A percentile compares a stretch with the other conserved stretches of the same genome.
Evolutionary conservation across 2,113 vertebrate species (phyloP).

Genomic region (Vulpes lagopus): DNA sequence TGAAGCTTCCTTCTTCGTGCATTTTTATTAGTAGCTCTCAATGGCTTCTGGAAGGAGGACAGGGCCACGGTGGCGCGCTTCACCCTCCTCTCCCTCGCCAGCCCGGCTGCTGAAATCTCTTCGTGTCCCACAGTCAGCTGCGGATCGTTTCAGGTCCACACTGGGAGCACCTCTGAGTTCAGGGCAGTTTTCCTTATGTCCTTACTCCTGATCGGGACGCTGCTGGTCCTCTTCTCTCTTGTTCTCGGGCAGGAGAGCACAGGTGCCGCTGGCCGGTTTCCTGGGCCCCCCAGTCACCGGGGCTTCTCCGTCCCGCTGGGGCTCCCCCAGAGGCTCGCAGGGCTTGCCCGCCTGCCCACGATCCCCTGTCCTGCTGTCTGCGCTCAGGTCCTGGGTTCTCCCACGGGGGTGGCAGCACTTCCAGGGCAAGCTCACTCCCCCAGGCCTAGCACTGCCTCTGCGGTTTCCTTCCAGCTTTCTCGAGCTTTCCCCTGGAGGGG

Average conservation of each 20-base stretch:
- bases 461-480: accelerated
- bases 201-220: accelerated
- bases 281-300: background rate
- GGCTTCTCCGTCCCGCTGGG: accelerated
- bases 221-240: background rate
- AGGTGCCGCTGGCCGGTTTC: accelerated
- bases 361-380: background rate
- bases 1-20: background rate
- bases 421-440: accelerated
- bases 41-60: background rate
- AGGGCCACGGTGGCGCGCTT: accelerated
- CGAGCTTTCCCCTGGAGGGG: background rate
- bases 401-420: accelerated
- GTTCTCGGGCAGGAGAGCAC: background rate
- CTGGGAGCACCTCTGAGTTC: background rate
- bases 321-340: background rate
- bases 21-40: background rate
- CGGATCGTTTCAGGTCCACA: background rate
- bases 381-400: background rate
- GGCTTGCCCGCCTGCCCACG: too few species aligned
- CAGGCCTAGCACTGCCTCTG: accelerated
- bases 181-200: background rate
- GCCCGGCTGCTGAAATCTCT: background rate
- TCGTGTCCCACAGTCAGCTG: accelerated
- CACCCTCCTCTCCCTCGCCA: background rate